phyloP scores from a whole-genome alignment of 2,888 invertebrate genomes.

The Sphaerophoria taeniata region DNA sequence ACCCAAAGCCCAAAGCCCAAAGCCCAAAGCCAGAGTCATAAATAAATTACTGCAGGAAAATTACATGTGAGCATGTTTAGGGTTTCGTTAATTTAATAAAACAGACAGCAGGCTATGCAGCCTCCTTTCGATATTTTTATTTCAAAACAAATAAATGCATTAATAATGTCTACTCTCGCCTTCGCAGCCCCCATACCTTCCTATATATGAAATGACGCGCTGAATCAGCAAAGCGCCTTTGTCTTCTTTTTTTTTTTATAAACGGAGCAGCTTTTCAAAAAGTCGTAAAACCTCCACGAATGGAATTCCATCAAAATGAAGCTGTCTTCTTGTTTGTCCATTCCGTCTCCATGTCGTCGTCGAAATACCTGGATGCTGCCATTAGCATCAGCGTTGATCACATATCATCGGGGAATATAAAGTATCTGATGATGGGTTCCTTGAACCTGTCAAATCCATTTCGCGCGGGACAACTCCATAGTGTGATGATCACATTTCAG shows the following conservation, averaged over 20 bases:
- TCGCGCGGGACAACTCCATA: slow-evolving; percentile 14
- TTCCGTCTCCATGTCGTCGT: not conserved
- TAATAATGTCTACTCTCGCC: slow-evolving; percentile 38
- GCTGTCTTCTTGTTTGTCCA: slow-evolving; percentile 50
- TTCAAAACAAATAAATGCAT: slow-evolving; percentile 43
- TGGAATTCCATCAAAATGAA: slow-evolving; percentile 73
- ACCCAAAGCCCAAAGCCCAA: not conserved
- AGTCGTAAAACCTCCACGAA: slow-evolving; percentile 66
- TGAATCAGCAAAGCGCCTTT: no score
- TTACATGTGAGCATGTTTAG: slow-evolving; percentile 48
- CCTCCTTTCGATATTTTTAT: slow-evolving; percentile 4
- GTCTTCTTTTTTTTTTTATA: not conserved
- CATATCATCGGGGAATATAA: slow-evolving; percentile 65
- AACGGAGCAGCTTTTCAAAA: slow-evolving; percentile 9
- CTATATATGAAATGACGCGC: no score
- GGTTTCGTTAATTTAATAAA: slow-evolving; percentile 69
- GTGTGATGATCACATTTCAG: slow-evolving; percentile 58
- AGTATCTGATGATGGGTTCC: slow-evolving; percentile 57
- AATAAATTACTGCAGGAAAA: slow-evolving; percentile 68
- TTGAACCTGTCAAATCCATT: slow-evolving; percentile 69
- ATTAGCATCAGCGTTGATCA: slow-evolving; percentile 34
- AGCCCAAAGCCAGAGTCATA: slow-evolving; percentile 65
- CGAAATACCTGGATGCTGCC: not conserved
- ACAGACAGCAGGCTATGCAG: slow-evolving; percentile 14
- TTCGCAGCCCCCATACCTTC: not conserved